These are phyloP conservation scores for Zhengitettix transpicula DNA, from an alignment of 2,888 invertebrate species.

Conservation along the genomic window DNA sequence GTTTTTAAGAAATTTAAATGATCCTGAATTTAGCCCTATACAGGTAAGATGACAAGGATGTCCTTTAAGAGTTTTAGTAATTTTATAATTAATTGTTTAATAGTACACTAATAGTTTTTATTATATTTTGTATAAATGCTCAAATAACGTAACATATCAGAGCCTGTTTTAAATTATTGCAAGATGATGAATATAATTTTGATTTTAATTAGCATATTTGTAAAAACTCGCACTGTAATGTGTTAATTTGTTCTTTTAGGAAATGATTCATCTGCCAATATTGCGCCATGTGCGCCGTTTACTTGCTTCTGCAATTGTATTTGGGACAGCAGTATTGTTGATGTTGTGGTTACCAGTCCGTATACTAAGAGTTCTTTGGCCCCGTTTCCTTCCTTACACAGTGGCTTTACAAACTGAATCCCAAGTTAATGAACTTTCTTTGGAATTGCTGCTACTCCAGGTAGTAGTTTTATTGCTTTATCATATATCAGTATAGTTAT, in stretches of 20 bases:
- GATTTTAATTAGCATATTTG: too few relatives aligned
- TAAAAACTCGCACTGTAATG: too few relatives aligned
- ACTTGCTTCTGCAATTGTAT: slow-evolving; percentile 84
- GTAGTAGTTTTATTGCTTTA: slow-evolving; percentile 24
- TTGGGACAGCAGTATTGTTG: slow-evolving; percentile 87
- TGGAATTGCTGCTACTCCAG: slow-evolving; percentile 81
- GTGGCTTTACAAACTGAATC: slow-evolving; percentile 68
- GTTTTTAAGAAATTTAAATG: slow-evolving; percentile 95
- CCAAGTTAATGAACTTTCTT: slow-evolving; percentile 83
- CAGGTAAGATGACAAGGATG: slow-evolving; percentile 40
- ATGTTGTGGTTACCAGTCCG: slow-evolving; percentile 93
- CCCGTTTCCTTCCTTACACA: slow-evolving; percentile 87
- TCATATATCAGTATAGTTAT: not conserved
- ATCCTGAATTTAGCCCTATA: slow-evolving; percentile 98
- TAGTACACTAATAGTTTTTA: too few relatives aligned
- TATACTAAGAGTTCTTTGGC: slow-evolving; percentile 61
- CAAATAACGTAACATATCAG: too few relatives aligned
- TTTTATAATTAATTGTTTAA: not conserved
- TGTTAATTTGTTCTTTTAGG: slow-evolving; percentile 28
- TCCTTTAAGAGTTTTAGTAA: slow-evolving; percentile 1
- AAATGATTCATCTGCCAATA: slow-evolving; percentile 96
- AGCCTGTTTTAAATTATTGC: too few relatives aligned
- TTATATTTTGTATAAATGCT: too few relatives aligned
- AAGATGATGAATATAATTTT: too few relatives aligned
- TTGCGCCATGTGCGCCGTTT: slow-evolving; percentile 78